Conservation (phyloP, 2,888 invertebrate species). For the Germaria angustata region DNA sequence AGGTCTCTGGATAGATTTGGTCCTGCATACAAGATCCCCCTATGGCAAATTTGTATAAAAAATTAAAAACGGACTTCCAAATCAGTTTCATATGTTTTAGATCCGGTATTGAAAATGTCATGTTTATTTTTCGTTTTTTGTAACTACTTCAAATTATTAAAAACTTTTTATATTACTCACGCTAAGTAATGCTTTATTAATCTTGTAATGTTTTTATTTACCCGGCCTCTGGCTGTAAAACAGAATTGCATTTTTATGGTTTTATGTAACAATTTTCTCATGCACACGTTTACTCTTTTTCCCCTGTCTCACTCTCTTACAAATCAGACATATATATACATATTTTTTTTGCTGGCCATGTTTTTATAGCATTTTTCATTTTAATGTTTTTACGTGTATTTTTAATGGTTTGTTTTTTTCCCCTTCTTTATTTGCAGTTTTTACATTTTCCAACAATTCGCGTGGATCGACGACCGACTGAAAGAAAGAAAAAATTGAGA, state of each 20-base stretch:
- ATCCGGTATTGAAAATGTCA: no score
- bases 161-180: neutral
- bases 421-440: constrained; percentile 62
- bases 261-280: constrained; percentile 42
- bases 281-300: constrained; percentile 16
- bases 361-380: constrained; percentile 56
- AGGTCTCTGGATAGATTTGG: no score
- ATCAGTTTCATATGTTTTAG: no score
- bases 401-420: constrained; percentile 58
- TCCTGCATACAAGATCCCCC: no score
- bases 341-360: neutral
- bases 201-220: constrained; percentile 18
- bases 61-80: no score
- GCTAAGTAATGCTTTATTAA: neutral
- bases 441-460: constrained; percentile 64
- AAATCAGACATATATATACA: neutral
- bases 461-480: constrained; percentile 66
- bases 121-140: no score
- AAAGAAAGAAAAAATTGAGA: constrained; percentile 28
- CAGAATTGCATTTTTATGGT: constrained; percentile 64
- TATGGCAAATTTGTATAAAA: no score
- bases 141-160: neutral
- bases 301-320: constrained; percentile 12
- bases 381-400: constrained; percentile 59
- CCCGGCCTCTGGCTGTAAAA: constrained; percentile 37